A percentile compares a stretch with the other conserved stretches of the same genome.
phyloP scores from a whole-genome alignment of 2,113 vertebrate species.

The Lagopus muta region DNA sequence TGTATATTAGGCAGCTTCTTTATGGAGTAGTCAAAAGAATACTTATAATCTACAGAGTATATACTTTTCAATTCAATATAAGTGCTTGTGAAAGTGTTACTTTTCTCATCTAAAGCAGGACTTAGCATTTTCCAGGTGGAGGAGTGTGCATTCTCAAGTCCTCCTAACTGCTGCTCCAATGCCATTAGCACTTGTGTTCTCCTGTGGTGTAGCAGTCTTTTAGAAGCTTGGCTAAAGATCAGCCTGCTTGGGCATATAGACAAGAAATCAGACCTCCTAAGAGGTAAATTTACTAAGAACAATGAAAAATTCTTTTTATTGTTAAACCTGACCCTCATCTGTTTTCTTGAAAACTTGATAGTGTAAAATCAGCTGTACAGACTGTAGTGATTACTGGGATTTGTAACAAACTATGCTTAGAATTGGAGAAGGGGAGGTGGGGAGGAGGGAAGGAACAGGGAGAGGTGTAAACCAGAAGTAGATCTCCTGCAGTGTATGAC shows the following conservation, averaged over 20 bases:
- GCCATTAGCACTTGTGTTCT: not conserved
- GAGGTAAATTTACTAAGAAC: too few species aligned
- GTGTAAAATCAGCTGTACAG: not conserved
- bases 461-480: fast-evolving
- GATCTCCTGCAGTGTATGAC: not conserved
- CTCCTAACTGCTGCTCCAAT: not conserved
- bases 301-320: not conserved
- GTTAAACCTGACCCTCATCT: not conserved
- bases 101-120: not conserved
- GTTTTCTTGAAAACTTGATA: not conserved
- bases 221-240: not conserved
- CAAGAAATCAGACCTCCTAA: not conserved
- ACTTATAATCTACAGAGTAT: not conserved
- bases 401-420: not conserved
- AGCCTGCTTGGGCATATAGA: not conserved
- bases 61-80: not conserved
- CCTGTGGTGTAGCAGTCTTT: not conserved
- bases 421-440: not conserved
- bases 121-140: not conserved
- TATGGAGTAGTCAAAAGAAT: not conserved
- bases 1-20: not conserved
- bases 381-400: not conserved
- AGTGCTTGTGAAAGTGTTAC: not conserved
- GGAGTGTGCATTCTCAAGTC: not conserved
- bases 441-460: fast-evolving